phyloP scores from a whole-genome alignment of 2,888 invertebrate species.

The Standfussiana lucernea region DNA sequence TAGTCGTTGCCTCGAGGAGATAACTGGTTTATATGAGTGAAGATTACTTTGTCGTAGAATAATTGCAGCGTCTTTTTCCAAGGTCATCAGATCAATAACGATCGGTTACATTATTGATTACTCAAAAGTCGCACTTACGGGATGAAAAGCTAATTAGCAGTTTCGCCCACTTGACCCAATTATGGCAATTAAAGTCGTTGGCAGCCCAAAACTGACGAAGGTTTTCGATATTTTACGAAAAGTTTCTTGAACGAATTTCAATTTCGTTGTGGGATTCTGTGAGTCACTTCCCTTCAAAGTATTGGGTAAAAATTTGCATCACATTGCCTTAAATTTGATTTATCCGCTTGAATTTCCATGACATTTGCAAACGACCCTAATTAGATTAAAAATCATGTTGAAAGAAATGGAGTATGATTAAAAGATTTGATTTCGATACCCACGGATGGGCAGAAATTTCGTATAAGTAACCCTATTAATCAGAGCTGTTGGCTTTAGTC shows the following conservation, averaged over 20 bases:
- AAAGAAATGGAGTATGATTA: not conserved
- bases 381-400: not conserved
- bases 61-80: not conserved
- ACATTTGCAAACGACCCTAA: conserved; percentile 4
- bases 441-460: not conserved
- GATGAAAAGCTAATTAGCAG: conserved; percentile 33
- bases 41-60: not conserved
- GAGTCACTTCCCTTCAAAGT: not conserved
- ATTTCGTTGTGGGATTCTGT: conserved; percentile 21
- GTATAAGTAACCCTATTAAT: conserved; percentile 5
- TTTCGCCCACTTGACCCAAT: conserved; percentile 45
- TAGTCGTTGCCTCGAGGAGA: conserved; percentile 4
- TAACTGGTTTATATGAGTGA: not conserved
- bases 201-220: conserved; percentile 17
- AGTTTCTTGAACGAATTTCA: conserved; percentile 19
- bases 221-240: conserved; percentile 18
- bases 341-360: conserved; percentile 6
- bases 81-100: conserved; percentile 9
- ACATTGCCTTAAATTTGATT: not conserved
- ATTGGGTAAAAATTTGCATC: not conserved
- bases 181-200: conserved; percentile 39
- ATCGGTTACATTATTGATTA: conserved; percentile 10
- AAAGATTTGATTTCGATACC: not conserved
- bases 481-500: conserved; percentile 3
- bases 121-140: conserved; percentile 17